A percentile compares a stretch with the other conserved stretches of the same genome.
Evolutionary conservation across 2,113 vertebrate species (phyloP).

Genomic region (Sylvia atricapilla): DNA sequence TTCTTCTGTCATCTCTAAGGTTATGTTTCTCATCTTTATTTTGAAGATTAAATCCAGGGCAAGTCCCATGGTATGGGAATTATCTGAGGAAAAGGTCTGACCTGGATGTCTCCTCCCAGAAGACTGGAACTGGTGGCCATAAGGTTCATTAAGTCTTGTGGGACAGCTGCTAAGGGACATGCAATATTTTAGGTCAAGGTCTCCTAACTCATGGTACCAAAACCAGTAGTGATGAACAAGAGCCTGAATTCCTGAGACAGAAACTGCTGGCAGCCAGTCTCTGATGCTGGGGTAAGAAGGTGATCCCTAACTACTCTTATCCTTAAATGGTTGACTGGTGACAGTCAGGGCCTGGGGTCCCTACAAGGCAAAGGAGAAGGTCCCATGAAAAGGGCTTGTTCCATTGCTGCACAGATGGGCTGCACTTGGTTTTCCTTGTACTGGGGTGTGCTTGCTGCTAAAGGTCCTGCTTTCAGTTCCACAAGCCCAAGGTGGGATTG

Average conservation of each 20-base stretch:
- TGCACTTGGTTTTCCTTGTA: fast-evolving
- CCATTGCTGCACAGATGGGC: neutral
- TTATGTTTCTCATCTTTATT: neutral
- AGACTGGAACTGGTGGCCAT: neutral
- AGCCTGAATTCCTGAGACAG: neutral
- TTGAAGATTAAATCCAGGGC: neutral
- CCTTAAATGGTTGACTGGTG: neutral
- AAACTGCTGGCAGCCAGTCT: neutral
- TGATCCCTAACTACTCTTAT: neutral
- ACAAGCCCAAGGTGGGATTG: neutral
- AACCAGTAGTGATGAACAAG: neutral
- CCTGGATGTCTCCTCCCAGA: neutral
- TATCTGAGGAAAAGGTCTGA: neutral
- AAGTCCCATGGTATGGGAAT: neutral
- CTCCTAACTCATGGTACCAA: neutral
- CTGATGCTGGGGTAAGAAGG: neutral
- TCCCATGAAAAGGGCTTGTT: neutral
- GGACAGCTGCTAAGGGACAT: neutral
- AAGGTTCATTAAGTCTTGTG: neutral
- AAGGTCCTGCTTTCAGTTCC: neutral
- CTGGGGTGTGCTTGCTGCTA: neutral
- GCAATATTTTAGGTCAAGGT: neutral
- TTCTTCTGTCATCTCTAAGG: neutral
- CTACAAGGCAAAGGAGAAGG: neutral
- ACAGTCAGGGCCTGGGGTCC: neutral